Evolutionary conservation across 2,888 invertebrate genomes (phyloP), one percentile per base, ranked within the genome.

Genomic region (Synanthedon myopaeformis): DNA sequence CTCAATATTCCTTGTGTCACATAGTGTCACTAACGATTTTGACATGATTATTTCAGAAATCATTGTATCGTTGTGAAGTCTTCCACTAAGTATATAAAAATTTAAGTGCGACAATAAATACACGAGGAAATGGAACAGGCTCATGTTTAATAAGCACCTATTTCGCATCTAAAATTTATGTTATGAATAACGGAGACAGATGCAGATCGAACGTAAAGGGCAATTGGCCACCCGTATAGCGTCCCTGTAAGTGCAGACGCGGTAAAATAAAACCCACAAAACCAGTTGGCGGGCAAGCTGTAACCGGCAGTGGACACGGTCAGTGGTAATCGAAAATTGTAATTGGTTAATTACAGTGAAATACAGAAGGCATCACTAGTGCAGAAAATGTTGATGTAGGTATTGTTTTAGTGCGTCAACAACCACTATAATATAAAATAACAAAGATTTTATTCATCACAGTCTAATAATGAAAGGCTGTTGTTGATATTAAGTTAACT

Each of bases 251-350:
- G 63, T 62, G 62, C 65, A 67, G 63, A 58, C 65, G 64, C 58
- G 65, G 66, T 64, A 62, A 66, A 54, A 66, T 58, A 58, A 65
- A 72, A 76, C 74, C 73, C 66, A 77, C 74, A 70, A 70, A 82
- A 82, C 82, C 79, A 72, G 79, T 79, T 76, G 67, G 64, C 57
- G 61, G 58, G 60, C 65, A 64, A 62, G 42, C 55, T 59, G 60
- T 65, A 63, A 65, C 64, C 70, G 61, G 64, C 65, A 59, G 62
- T 61, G 64, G 73, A 71, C 72, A 76, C 70, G 76, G 72, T 73
- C 61, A 64, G 64, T 67, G 65, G 69, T 78, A 80, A 81, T 80
- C 79, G 75, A 80, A 82, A 80, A 82, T 79, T 77, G 71, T 76
- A 71, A 76, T 79, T 75, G 69, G 69, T 72, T 79, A 78, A 82